Conservation (phyloP, 2,797 vertebrate genomes). For the Acomys russatus region DNA sequence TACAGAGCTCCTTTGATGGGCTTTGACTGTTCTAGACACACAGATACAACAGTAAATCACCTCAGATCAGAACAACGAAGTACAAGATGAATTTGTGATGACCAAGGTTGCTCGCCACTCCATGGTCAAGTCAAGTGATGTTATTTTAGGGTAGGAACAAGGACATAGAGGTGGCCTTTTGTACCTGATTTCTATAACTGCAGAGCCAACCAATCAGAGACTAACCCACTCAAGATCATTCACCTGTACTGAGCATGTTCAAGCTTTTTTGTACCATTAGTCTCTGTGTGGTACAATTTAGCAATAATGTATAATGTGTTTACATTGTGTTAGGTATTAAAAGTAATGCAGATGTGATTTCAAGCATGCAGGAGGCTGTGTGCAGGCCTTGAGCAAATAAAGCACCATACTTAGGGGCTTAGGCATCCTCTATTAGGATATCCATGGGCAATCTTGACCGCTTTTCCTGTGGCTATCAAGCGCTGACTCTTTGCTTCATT, state of each 20-base stretch:
- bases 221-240: not conserved
- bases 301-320: not conserved
- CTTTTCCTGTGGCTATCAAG: not conserved
- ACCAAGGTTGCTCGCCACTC: not conserved
- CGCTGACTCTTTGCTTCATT: not conserved
- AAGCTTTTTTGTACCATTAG: not conserved
- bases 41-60: not conserved
- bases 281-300: not conserved
- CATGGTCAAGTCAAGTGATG: not conserved
- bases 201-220: not conserved
- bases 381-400: not conserved
- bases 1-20: too few species aligned
- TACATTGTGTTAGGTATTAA: not conserved
- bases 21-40: not conserved
- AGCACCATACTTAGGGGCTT: not conserved
- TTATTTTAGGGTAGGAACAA: not conserved
- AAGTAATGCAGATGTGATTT: not conserved
- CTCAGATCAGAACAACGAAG: not conserved
- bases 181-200: not conserved
- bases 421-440: not conserved
- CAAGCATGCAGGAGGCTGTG: not conserved
- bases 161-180: not conserved
- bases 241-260: not conserved
- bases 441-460: not conserved
- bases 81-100: not conserved